phyloP scores from a whole-genome alignment of 2,113 vertebrate genomes.

The Dicentrarchus labrax region DNA sequence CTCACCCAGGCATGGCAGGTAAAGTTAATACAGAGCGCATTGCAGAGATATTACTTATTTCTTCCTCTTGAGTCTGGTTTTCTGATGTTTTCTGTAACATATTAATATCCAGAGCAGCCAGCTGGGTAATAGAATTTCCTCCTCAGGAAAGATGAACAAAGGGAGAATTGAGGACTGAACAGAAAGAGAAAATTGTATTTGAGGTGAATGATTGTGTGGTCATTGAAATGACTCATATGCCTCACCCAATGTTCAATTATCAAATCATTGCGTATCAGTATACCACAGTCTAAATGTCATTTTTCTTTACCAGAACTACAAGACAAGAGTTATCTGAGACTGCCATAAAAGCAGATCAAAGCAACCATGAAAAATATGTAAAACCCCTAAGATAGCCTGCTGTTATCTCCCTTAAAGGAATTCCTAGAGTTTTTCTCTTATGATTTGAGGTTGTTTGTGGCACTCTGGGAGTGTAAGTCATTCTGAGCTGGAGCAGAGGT shows the following conservation, averaged over 20 bases:
- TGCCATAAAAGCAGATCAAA: constrained; percentile 58
- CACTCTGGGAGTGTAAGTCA: constrained; percentile 72
- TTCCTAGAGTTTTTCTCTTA: constrained; percentile 27
- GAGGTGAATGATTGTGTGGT: constrained; percentile 52
- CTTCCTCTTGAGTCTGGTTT: constrained; percentile 1
- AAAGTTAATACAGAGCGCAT: constrained; percentile 4
- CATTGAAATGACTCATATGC: constrained; percentile 53
- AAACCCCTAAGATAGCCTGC: constrained; percentile 29
- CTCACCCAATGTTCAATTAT: constrained; percentile 20
- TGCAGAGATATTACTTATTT: neutral
- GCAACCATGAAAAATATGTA: constrained; percentile 38
- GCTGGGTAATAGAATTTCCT: constrained; percentile 44
- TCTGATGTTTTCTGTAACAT: constrained; percentile 22
- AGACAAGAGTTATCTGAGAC: constrained; percentile 37
- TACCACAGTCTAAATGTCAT: constrained; percentile 28
- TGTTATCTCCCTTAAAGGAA: constrained; percentile 29
- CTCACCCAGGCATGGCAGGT: neutral
- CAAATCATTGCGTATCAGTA: constrained; percentile 48
- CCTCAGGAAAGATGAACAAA: constrained; percentile 50
- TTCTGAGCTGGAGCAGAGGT: constrained; percentile 88
- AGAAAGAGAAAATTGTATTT: constrained; percentile 50
- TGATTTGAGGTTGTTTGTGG: constrained; percentile 50
- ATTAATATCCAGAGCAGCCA: constrained; percentile 23
- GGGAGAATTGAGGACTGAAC: constrained; percentile 38
- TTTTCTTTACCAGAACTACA: constrained; percentile 53